A percentile compares a stretch with the other conserved stretches of the same genome.
phyloP scores from a whole-genome alignment of 2,888 invertebrate genomes.

The Mythimna pallens region DNA sequence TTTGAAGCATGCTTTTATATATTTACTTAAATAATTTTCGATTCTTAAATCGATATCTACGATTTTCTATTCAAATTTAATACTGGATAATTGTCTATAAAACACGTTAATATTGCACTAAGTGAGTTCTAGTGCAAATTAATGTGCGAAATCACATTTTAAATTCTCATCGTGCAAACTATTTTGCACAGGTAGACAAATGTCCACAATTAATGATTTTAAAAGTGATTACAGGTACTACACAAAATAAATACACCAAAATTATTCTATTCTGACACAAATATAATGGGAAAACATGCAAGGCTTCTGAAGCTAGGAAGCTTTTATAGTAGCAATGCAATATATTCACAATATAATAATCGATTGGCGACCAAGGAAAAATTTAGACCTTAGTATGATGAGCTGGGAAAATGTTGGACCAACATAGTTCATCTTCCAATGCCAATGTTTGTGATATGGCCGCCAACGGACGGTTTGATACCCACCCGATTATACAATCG shows the following conservation, averaged over 20 bases:
- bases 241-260: slow-evolving; percentile 65
- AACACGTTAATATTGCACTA: slow-evolving; percentile 56
- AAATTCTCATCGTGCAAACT: slow-evolving; percentile 33
- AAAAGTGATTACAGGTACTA: slow-evolving; percentile 47
- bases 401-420: slow-evolving; percentile 42
- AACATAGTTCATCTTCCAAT: slow-evolving; percentile 26
- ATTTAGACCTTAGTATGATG: slow-evolving; percentile 45
- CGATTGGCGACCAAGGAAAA: slow-evolving; percentile 59
- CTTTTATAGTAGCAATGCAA: slow-evolving; percentile 80
- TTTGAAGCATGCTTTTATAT: slow-evolving; percentile 28
- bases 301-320: slow-evolving; percentile 82
- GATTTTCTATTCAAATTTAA: slow-evolving; percentile 23
- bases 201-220: slow-evolving; percentile 10
- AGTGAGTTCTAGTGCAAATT: slow-evolving; percentile 41
- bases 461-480: slow-evolving; percentile 50
- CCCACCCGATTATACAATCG: slow-evolving; percentile 56
- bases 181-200: slow-evolving; percentile 35
- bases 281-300: slow-evolving; percentile 82
- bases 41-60: slow-evolving; percentile 28
- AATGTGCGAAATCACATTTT: slow-evolving; percentile 45
- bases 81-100: slow-evolving; percentile 14
- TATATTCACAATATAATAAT: slow-evolving; percentile 66
- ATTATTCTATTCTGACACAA: slow-evolving; percentile 69
- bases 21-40: slow-evolving; percentile 6
- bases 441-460: slow-evolving; percentile 61